Evolutionary conservation across 2,797 vertebrate genomes (phyloP).

Genomic region (Anas capensis): DNA sequence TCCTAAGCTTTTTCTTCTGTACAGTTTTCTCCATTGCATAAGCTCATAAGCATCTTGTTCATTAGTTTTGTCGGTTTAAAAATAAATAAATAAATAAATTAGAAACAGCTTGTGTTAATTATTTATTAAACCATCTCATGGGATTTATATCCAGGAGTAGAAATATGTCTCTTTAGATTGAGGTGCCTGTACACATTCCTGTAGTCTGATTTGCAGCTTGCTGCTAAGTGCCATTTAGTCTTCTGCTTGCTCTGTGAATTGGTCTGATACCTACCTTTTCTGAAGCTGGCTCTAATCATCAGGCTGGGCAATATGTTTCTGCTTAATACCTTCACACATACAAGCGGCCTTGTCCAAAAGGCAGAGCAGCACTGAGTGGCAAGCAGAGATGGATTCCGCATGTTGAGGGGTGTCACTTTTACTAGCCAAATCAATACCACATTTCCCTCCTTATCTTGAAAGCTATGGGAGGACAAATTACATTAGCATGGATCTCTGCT

Average conservation of each 20-base stretch:
- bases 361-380: not conserved
- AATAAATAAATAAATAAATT: not conserved
- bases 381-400: slow-evolving; percentile 35
- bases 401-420: slow-evolving; percentile 41
- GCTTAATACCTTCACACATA: slow-evolving; percentile 29
- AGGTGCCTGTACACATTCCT: not conserved
- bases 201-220: not conserved
- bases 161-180: not conserved
- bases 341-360: not conserved
- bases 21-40: not conserved
- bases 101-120: not conserved
- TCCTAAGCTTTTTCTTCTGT: not conserved
- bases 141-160: not conserved
- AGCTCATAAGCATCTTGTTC: not conserved
- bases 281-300: not conserved
- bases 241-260: not conserved
- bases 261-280: not conserved
- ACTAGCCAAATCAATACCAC: slow-evolving; percentile 35
- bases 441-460: slow-evolving; percentile 47
- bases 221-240: not conserved
- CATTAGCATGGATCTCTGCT: not conserved
- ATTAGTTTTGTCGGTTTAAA: not conserved
- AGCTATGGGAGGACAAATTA: slow-evolving; percentile 37
- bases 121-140: slow-evolving; percentile 15
- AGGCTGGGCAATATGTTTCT: slow-evolving; percentile 32